Percentiles rank a stretch among this genome's conserved stretches.
Conservation (phyloP, 1,140 invertebrate species). For the Teleogryllus occipitalis region DNA sequence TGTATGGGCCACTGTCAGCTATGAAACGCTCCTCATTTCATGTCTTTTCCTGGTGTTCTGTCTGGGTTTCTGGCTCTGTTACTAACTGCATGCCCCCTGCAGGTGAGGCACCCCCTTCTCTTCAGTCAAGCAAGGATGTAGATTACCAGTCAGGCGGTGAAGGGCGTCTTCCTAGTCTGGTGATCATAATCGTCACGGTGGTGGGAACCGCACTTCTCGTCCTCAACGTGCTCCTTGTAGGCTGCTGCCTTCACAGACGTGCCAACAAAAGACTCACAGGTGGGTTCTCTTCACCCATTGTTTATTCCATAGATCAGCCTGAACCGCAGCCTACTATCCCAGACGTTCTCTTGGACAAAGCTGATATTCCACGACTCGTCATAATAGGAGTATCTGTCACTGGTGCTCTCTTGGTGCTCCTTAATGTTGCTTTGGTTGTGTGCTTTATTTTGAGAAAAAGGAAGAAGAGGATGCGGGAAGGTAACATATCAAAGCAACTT, state of each 20-base stretch:
- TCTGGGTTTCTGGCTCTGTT: constrained; percentile 2
- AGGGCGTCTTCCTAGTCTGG: constrained; percentile 37
- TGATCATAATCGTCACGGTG: constrained; percentile 64
- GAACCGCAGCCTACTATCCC: constrained; percentile 43
- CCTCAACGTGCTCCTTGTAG: constrained; percentile 76
- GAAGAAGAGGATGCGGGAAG: constrained; percentile 47
- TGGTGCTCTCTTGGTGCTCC: constrained; percentile 64
- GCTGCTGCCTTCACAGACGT: constrained; percentile 74
- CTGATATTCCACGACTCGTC: constrained; percentile 64
- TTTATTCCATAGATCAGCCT: constrained; percentile 27
- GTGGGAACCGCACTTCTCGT: constrained; percentile 61
- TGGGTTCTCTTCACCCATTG: constrained; percentile 24
- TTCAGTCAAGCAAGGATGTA: constrained; percentile 37
- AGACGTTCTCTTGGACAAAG: constrained; percentile 54
- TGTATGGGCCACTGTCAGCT: background rate
- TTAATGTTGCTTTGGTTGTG: constrained; percentile 73
- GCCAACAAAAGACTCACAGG: constrained; percentile 63
- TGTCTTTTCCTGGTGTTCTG: constrained; percentile 14
- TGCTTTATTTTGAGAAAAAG: constrained; percentile 74
- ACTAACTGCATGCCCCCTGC: constrained; percentile 12
- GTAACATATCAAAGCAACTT: constrained; percentile 28
- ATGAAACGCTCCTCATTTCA: background rate
- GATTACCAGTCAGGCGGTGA: constrained; percentile 27
- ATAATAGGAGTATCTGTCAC: constrained; percentile 74
- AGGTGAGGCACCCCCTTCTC: constrained; percentile 38